A percentile compares a stretch with the other conserved stretches of the same genome.
phyloP scores from a whole-genome alignment of 2,888 invertebrate genomes.

The Sarcophaga carnaria region DNA sequence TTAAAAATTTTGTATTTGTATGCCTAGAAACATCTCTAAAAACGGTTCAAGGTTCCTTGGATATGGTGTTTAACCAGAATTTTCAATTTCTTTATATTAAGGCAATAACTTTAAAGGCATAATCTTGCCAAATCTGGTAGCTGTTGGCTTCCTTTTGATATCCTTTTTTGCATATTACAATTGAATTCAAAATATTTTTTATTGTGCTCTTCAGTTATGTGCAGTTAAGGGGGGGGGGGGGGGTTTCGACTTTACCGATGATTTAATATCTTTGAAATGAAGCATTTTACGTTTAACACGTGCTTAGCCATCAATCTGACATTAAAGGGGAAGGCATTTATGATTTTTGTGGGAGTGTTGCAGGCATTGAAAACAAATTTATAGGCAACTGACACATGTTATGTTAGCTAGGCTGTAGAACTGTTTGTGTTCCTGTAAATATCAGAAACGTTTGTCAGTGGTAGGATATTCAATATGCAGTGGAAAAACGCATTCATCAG shows the following conservation, averaged over 20 bases:
- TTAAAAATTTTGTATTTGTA: no score
- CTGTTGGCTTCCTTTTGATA: no score
- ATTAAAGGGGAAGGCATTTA: neutral
- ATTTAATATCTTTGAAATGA: neutral
- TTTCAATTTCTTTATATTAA: no score
- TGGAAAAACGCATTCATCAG: conserved; percentile 13
- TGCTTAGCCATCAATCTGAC: neutral
- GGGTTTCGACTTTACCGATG: neutral
- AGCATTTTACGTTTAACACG: neutral
- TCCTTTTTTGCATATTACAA: neutral
- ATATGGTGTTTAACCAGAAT: no score
- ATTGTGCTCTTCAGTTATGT: neutral
- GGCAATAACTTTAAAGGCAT: no score
- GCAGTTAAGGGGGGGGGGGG: neutral
- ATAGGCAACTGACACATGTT: conserved; percentile 11
- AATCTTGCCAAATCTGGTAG: no score
- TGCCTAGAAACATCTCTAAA: no score
- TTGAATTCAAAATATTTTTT: neutral
- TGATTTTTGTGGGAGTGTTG: conserved; percentile 7
- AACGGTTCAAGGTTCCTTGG: no score
- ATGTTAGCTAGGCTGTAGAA: neutral
- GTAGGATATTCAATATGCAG: neutral
- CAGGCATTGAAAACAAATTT: conserved; percentile 3
- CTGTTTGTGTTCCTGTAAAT: no score
- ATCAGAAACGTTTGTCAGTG: neutral